phyloP scores from a whole-genome alignment of 2,888 invertebrate species.

The Selenia dentaria region DNA sequence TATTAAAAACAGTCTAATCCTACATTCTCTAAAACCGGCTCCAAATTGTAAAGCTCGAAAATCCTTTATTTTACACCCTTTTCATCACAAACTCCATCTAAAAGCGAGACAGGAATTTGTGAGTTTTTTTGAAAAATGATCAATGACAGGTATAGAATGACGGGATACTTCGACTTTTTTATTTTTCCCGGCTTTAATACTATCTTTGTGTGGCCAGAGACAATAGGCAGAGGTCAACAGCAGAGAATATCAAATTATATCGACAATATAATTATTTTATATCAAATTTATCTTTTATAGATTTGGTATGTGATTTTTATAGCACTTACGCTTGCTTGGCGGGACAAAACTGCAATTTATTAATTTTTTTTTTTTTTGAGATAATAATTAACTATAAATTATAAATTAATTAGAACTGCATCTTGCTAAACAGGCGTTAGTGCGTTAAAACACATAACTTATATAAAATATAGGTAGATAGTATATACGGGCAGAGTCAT shows the following conservation, averaged over 20 bases:
- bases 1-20: background rate
- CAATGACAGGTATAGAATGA: conserved; percentile 79
- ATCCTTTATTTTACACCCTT: conserved; percentile 36
- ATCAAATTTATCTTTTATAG: too few relatives aligned
- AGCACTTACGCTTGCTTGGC: too few relatives aligned
- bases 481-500: too few relatives aligned
- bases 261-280: background rate
- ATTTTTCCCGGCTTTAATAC: conserved; percentile 37
- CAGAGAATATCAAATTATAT: conserved; percentile 40
- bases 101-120: conserved; percentile 55
- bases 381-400: too few relatives aligned
- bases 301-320: too few relatives aligned
- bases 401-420: too few relatives aligned
- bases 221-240: conserved; percentile 68
- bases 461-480: too few relatives aligned
- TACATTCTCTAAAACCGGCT: background rate
- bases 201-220: conserved; percentile 61
- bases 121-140: conserved; percentile 81
- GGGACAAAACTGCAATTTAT: too few relatives aligned
- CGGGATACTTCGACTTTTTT: conserved; percentile 62
- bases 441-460: too few relatives aligned
- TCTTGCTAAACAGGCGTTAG: too few relatives aligned
- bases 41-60: conserved; percentile 12
- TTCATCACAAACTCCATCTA: conserved; percentile 66
- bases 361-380: too few relatives aligned